A percentile compares a stretch with the other conserved stretches of the same genome.
Evolutionary conservation across 37 sponge, comb jelly and placozoan genomes (phyloP).

Genomic region (Dysidea cf. avara): DNA sequence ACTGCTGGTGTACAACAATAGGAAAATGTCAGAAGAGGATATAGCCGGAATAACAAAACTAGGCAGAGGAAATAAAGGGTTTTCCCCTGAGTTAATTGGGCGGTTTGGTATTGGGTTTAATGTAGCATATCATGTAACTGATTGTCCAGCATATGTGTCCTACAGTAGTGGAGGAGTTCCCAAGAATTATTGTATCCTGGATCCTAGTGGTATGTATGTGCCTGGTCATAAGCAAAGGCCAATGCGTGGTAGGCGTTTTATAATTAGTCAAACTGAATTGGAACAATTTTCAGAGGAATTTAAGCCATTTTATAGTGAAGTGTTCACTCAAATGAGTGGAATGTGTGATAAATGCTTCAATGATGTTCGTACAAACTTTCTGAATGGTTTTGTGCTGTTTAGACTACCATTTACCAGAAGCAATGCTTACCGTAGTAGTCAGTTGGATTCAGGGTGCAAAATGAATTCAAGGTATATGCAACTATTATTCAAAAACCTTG

Average conservation of each 20-base stretch:
- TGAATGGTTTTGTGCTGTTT: constrained; percentile 54
- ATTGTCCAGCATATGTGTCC: constrained; percentile 74
- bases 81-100: constrained; percentile 60
- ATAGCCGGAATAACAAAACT: constrained; percentile 66
- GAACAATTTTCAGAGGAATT: constrained; percentile 47
- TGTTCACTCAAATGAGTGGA: constrained; percentile 12
- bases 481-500: constrained; percentile 4
- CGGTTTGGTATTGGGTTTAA: constrained; percentile 89
- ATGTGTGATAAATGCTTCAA: constrained; percentile 8
- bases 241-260: constrained; percentile 40
- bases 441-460: neutral
- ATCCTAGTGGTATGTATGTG: constrained; percentile 48
- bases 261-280: neutral
- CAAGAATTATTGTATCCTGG: constrained; percentile 65
- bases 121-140: constrained; percentile 84
- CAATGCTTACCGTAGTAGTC: neutral
- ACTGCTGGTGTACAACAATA: constrained; percentile 71
- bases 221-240: neutral
- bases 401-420: constrained; percentile 45
- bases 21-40: constrained; percentile 64
- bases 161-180: constrained; percentile 33
- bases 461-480: constrained; percentile 8
- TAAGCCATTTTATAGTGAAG: constrained; percentile 37
- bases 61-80: constrained; percentile 73
- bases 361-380: neutral